Base-by-base conservation (phyloP, 64 coral and sea anemone genomes). In the Montipora sp. region DNA sequence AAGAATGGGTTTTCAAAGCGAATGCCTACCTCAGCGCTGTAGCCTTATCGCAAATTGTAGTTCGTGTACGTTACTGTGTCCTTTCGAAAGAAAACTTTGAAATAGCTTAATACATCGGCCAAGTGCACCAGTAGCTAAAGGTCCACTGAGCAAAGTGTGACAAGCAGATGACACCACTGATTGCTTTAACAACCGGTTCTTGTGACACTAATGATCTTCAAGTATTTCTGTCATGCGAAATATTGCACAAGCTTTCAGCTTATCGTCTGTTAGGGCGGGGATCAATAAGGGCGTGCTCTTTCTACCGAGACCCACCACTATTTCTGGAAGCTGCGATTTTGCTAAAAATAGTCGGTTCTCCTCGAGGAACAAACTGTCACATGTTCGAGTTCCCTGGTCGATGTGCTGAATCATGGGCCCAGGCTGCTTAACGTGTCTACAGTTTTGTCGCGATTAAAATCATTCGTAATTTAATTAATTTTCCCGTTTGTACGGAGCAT, bases 211-310 rank as follows among this genome's bases (percentile, higher is more conserved):
- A 71, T 71, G 45, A 50, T 72, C 45, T 50, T 44, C 46, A 85
- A 85, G 82, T 23, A 85, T 85, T 63, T 12, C 27, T 83, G 80
- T 47, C 58, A 83, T 83, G 45, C 60, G 66, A 67, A 85, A 85
- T 85, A 71, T 85, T 85, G 63, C 43, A 50, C 58, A 3, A 66
- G 16, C 45, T 11, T 18, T 71, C 47, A n/a, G 16, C 44, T 85
- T 50, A 47, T 72, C 8, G 66, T 21, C 82, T 68, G 43, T 5
- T 48, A 0, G 65, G 61, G 82, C 60, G 63, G 82, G 47, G 14
- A 21, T n/a, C 11, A 36, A 60, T 59, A 8, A 61, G 24, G 50
- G 63, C 36, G 82, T 49, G 44, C 18, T 44, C 5, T 5, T 18
- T 71, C 63, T 47, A 85, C 23, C 47, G 82, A 12, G 11, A 82